Percentiles rank a stretch among this genome's conserved stretches.
Conservation (phyloP, 1,140 invertebrate species). For the Lordiphosa collinella region DNA sequence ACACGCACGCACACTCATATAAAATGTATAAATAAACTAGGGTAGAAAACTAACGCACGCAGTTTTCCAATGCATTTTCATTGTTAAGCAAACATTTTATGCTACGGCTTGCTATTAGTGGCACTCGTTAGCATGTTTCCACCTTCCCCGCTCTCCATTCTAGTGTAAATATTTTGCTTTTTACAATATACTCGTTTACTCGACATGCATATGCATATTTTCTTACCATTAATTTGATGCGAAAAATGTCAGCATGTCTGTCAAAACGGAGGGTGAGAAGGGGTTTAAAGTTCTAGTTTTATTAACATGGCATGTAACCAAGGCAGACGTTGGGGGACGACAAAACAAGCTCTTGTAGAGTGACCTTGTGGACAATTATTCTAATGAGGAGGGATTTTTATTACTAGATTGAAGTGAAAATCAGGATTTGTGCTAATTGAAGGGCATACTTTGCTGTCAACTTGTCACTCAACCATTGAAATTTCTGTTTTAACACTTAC, state of each 20-base stretch:
- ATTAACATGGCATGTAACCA: conserved; percentile 6
- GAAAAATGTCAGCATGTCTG: conserved; percentile 54
- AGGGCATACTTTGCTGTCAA: too few relatives aligned
- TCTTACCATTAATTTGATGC: conserved; percentile 58
- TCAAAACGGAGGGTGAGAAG: conserved; percentile 1
- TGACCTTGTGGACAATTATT: too few relatives aligned
- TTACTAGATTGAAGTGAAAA: too few relatives aligned
- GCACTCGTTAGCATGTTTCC: conserved; percentile 52
- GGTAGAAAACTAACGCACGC: conserved; percentile 36
- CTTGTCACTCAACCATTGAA: too few relatives aligned
- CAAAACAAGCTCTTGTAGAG: neutral
- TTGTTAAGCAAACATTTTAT: conserved; percentile 60
- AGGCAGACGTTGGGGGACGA: neutral
- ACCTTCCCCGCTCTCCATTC: neutral
- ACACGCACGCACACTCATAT: neutral
- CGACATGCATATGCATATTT: conserved; percentile 61
- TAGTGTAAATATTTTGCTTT: conserved; percentile 47
- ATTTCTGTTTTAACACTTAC: too few relatives aligned
- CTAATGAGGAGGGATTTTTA: too few relatives aligned
- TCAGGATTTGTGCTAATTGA: too few relatives aligned
- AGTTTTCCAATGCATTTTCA: conserved; percentile 58
- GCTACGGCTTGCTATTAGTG: conserved; percentile 52
- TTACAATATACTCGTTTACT: conserved; percentile 51
- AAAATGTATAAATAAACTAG: neutral
- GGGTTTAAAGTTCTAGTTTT: neutral